Evolutionary conservation across 2,113 vertebrate genomes (phyloP).

Genomic region (Campylomormyrus tamandua): DNA sequence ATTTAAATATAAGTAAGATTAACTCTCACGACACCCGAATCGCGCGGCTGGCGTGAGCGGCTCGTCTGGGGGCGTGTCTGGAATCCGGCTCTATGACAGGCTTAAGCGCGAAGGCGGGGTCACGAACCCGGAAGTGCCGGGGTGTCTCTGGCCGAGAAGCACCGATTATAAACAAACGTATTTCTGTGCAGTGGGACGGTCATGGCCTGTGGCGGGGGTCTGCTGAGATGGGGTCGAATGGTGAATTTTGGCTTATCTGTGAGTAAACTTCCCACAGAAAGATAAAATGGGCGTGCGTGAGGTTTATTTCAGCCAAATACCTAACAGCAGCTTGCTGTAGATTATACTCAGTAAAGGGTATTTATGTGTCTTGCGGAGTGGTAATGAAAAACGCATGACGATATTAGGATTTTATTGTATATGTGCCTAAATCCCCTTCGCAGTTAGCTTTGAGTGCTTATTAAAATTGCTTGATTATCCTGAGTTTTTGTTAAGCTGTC

Average conservation of each 20-base stretch:
- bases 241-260: slow-evolving; percentile 32
- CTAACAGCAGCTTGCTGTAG: background rate
- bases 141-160: background rate
- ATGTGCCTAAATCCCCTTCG: background rate
- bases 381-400: background rate
- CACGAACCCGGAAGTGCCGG: background rate
- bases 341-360: background rate
- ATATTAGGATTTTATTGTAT: background rate
- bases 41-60: background rate
- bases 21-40: background rate
- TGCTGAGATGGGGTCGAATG: slow-evolving; percentile 34
- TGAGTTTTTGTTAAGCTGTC: background rate
- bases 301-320: background rate
- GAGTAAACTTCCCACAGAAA: slow-evolving; percentile 28
- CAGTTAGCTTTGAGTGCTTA: background rate
- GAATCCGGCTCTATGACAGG: background rate
- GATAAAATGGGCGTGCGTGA: background rate
- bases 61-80: background rate
- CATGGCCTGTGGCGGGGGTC: slow-evolving; percentile 44
- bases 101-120: background rate
- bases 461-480: background rate
- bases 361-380: background rate
- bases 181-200: background rate
- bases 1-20: background rate
- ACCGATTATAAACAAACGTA: background rate